A percentile compares a stretch with the other conserved stretches of the same genome.
These are phyloP conservation scores for Agraylea sexmaculata DNA, from an alignment of 1,140 invertebrate species.

Conservation along the genomic window DNA sequence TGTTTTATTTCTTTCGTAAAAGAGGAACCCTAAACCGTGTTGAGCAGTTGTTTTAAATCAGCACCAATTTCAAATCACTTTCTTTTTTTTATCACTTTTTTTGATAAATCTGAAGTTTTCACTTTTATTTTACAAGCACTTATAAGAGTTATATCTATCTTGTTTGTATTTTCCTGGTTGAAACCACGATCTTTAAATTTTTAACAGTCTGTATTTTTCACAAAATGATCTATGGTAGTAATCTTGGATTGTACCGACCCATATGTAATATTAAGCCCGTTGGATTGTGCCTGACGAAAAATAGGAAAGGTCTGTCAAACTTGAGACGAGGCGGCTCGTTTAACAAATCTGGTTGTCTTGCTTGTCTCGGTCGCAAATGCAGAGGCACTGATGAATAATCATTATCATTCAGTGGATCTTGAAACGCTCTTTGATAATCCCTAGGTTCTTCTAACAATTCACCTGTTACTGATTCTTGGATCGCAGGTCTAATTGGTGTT, in stretches of 20 bases:
- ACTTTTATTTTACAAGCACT: too few relatives aligned
- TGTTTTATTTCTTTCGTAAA: too few relatives aligned
- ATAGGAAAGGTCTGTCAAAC: conserved; percentile 75
- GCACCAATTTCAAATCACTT: too few relatives aligned
- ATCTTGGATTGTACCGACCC: conserved; percentile 71
- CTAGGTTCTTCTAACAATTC: conserved; percentile 35
- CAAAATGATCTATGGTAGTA: conserved; percentile 46
- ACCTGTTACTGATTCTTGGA: conserved; percentile 23
- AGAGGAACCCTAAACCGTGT: too few relatives aligned
- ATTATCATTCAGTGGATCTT: conserved; percentile 48
- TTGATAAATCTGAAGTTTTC: too few relatives aligned
- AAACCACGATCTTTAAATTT: background rate
- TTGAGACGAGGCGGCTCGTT: conserved; percentile 50
- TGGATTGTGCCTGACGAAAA: conserved; percentile 75
- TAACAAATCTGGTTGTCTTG: conserved; percentile 47
- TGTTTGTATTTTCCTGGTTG: background rate
- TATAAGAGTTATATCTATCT: background rate
- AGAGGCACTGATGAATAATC: conserved; percentile 49
- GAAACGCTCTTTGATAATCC: conserved; percentile 46
- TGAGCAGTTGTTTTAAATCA: too few relatives aligned
- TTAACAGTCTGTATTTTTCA: background rate
- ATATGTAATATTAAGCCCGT: conserved; percentile 75
- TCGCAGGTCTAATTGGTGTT: conserved; percentile 16
- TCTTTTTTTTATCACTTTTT: too few relatives aligned
- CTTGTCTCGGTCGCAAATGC: conserved; percentile 54